A percentile compares a stretch with the other conserved stretches of the same genome.
Conservation (phyloP, 2,888 invertebrate genomes). For the Blastobasis lacticolella region DNA sequence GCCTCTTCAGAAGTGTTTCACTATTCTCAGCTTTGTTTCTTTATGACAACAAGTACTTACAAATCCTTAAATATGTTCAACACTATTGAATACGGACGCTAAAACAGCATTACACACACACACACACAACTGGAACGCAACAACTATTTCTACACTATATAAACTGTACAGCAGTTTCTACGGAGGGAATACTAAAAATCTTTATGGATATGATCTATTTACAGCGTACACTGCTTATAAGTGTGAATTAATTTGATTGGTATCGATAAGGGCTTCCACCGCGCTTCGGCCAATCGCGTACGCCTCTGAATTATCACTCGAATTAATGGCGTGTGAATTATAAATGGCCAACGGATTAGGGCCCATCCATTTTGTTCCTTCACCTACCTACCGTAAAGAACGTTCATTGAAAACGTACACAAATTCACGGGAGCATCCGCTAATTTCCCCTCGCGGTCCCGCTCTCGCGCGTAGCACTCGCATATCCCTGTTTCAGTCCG, state of each 20-base stretch:
- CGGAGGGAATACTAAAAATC: no score
- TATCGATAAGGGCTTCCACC: slow-evolving; percentile 26
- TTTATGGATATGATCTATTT: neutral
- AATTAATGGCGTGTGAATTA: slow-evolving; percentile 74
- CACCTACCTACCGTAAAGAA: slow-evolving; percentile 71
- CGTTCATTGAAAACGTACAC: slow-evolving; percentile 73
- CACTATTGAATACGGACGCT: no score
- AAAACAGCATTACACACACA: no score
- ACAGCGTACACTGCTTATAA: neutral
- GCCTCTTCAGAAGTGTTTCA: no score
- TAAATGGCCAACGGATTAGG: slow-evolving; percentile 71
- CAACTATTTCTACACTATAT: no score
- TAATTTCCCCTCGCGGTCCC: slow-evolving; percentile 59
- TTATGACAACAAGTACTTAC: no score
- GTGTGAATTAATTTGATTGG: slow-evolving; percentile 9
- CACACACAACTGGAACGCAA: no score
- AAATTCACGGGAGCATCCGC: slow-evolving; percentile 68
- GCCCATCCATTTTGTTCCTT: slow-evolving; percentile 70
- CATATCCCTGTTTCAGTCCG: slow-evolving; percentile 38
- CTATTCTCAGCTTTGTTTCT: no score
- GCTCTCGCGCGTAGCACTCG: slow-evolving; percentile 27
- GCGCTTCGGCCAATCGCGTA: slow-evolving; percentile 56
- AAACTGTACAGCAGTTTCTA: no score
- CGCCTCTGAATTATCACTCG: slow-evolving; percentile 68
- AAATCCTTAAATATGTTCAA: no score